phyloP scores from a whole-genome alignment of 2,797 vertebrate genomes.

The Chaunax sp. region DNA sequence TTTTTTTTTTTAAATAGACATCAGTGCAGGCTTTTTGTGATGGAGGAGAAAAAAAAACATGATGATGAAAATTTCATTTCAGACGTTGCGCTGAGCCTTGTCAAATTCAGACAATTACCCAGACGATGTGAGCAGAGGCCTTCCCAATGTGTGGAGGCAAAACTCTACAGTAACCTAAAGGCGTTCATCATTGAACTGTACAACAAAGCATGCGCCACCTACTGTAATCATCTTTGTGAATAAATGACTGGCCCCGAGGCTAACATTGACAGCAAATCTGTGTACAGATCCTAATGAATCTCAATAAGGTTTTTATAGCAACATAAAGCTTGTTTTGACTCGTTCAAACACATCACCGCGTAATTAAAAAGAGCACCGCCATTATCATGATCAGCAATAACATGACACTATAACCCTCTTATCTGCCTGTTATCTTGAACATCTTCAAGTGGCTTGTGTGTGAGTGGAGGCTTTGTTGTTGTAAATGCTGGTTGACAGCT shows the following conservation, averaged over 20 bases:
- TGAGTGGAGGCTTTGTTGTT: neutral
- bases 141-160: constrained; percentile 33
- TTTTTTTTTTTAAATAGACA: neutral
- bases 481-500: neutral
- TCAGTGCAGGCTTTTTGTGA: constrained; percentile 22
- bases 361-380: constrained; percentile 14
- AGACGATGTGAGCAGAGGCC: constrained; percentile 50
- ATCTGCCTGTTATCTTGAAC: constrained; percentile 4
- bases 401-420: constrained; percentile 7
- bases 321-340: constrained; percentile 21
- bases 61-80: constrained; percentile 33
- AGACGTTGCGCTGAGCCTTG: constrained; percentile 33
- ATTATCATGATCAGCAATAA: constrained; percentile 26
- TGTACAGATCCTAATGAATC: constrained; percentile 46
- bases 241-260: constrained; percentile 41
- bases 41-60: constrained; percentile 8
- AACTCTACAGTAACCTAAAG: constrained; percentile 53
- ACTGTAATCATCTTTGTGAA: constrained; percentile 53
- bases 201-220: constrained; percentile 53
- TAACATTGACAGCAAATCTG: constrained; percentile 46
- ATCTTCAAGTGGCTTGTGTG: constrained; percentile 14
- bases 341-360: constrained; percentile 22
- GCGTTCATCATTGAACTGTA: constrained; percentile 45
- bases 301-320: constrained; percentile 42
- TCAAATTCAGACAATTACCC: constrained; percentile 62